Percentiles rank a stretch among this genome's conserved stretches.
Evolutionary conservation across 2,113 vertebrate genomes (phyloP).

Genomic region (Percopsis transmontana): DNA sequence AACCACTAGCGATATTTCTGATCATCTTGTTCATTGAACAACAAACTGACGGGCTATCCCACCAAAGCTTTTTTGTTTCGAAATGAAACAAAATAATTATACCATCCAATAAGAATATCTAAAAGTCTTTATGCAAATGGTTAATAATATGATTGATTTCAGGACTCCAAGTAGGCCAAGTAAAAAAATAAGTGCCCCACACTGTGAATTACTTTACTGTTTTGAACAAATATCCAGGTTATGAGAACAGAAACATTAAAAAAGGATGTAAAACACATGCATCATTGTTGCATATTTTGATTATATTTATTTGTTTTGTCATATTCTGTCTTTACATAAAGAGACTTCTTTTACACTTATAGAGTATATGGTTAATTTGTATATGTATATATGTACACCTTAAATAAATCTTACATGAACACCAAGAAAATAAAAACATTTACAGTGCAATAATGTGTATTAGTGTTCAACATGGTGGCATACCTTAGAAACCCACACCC

Average conservation of each 20-base stretch:
- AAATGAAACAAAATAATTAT: background rate
- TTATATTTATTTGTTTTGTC: constrained; percentile 85
- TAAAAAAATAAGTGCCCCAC: no score
- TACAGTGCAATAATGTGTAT: constrained; percentile 79
- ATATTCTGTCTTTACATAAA: constrained; percentile 84
- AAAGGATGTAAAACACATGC: constrained; percentile 11
- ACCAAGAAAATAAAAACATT: constrained; percentile 78
- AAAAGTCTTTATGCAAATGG: no score
- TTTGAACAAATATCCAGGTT: background rate
- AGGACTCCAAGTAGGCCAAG: no score
- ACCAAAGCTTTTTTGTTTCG: no score
- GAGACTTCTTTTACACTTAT: constrained; percentile 79
- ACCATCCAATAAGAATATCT: no score
- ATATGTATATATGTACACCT: constrained; percentile 77
- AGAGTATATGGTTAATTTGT: constrained; percentile 78
- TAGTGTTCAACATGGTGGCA: constrained; percentile 61
- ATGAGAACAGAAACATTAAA: background rate
- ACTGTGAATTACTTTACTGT: no score
- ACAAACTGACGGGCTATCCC: no score
- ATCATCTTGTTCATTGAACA: no score
- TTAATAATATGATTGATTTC: no score
- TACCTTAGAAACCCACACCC: constrained; percentile 70
- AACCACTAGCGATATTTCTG: no score
- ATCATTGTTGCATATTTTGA: constrained; percentile 69
- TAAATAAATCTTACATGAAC: constrained; percentile 80